Evolutionary conservation across 1,140 invertebrate species (phyloP).

Genomic region (Popillia japonica): DNA sequence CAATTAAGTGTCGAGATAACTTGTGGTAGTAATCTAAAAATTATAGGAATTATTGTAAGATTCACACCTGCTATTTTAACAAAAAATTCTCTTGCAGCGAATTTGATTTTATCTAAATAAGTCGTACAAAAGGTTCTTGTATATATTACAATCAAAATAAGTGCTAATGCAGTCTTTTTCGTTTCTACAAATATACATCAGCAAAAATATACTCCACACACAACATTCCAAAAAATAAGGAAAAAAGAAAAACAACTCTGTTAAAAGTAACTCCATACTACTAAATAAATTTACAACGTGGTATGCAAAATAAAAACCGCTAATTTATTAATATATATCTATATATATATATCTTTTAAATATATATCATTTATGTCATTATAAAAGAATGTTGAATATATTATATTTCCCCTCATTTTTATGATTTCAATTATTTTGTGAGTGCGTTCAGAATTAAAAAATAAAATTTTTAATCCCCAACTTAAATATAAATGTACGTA

Average conservation of each 20-base stretch:
- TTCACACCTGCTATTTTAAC: too few relatives aligned
- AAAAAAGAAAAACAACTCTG: conserved; percentile 25
- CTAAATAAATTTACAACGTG: conserved; percentile 16
- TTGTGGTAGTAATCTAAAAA: too few relatives aligned
- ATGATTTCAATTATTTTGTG: conserved; percentile 18
- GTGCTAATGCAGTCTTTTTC: conserved; percentile 17
- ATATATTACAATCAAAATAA: not conserved
- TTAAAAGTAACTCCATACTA: conserved; percentile 24
- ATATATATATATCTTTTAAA: conserved; percentile 9
- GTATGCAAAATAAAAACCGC: conserved; percentile 18
- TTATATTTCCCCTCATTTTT: not conserved
- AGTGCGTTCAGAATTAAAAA: conserved; percentile 30
- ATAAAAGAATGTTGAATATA: conserved; percentile 28
- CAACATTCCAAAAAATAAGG: conserved; percentile 34
- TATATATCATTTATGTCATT: conserved; percentile 9
- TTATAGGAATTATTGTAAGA: too few relatives aligned
- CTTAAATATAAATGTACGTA: conserved; percentile 43
- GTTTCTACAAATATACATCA: not conserved
- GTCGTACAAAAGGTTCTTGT: not conserved
- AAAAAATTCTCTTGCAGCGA: too few relatives aligned
- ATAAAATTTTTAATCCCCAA: conserved; percentile 16
- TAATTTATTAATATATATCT: conserved; percentile 4
- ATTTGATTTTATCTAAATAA: too few relatives aligned
- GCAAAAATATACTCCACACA: conserved; percentile 39
- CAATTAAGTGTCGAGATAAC: too few relatives aligned